These are phyloP conservation scores for Nothura maculosa DNA, from an alignment of 2,797 vertebrate species.

Conservation along the genomic window DNA sequence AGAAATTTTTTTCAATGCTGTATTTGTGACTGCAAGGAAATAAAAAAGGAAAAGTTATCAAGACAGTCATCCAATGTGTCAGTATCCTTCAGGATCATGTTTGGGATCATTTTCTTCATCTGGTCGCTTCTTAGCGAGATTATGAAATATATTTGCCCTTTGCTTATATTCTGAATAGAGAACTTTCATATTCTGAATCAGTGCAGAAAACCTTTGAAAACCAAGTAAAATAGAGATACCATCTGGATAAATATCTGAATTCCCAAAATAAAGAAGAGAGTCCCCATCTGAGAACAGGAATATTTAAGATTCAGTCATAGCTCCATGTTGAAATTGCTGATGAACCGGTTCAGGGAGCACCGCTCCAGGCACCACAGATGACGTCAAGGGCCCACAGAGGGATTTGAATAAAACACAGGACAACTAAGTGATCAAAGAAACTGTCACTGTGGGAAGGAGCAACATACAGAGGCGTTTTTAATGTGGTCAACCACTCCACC, in stretches of 20 bases:
- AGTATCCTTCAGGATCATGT: not conserved
- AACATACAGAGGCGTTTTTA: not conserved
- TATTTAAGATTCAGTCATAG: not conserved
- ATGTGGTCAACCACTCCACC: not conserved
- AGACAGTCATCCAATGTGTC: not conserved
- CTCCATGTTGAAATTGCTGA: not conserved
- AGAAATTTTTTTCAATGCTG: not conserved
- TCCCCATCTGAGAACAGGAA: not conserved
- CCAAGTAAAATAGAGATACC: not conserved
- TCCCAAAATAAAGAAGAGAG: not conserved
- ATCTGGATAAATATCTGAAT: not conserved
- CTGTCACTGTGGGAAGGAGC: not conserved
- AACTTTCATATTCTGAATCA: not conserved
- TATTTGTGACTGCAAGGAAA: not conserved
- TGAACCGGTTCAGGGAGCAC: not conserved
- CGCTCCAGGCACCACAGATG: not conserved
- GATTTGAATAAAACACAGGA: not conserved
- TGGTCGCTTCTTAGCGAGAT: not conserved
- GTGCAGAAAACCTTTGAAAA: not conserved
- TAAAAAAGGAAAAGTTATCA: not conserved
- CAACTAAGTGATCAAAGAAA: not conserved
- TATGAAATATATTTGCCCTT: not conserved
- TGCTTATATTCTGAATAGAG: not conserved
- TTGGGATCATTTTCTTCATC: not conserved
- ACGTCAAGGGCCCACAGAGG: not conserved